Conservation (phyloP, 2,113 vertebrate species). For the Cyphomyrus discorhynchus region DNA sequence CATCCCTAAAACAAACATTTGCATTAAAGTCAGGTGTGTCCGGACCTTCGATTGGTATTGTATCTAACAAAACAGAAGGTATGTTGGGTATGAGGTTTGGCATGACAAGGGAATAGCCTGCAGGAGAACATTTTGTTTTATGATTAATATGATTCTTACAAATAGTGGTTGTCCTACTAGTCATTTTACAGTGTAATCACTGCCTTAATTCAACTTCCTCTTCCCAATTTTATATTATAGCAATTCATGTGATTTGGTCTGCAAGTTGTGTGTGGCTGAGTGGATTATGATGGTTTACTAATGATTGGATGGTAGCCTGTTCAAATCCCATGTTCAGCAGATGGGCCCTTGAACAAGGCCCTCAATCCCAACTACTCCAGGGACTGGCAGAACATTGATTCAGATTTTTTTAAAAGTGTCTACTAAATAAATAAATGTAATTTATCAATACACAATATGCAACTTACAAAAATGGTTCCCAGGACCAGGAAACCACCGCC, state of each 20-base stretch:
- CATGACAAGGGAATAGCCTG: not conserved
- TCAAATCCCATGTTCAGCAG: not conserved
- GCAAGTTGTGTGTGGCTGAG: not conserved
- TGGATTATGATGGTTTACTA: not conserved
- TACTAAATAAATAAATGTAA: not conserved
- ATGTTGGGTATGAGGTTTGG: not conserved
- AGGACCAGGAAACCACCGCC: constrained; percentile 94
- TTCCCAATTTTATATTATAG: not conserved
- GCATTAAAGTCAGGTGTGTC: not conserved
- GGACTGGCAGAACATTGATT: not conserved
- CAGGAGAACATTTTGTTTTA: not conserved
- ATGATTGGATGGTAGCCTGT: not conserved
- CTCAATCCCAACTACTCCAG: not conserved
- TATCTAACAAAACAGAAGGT: not conserved
- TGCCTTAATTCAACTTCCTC: not conserved
- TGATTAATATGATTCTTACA: not conserved
- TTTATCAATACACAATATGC: not conserved
- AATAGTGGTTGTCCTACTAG: not conserved
- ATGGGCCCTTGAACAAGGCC: not conserved
- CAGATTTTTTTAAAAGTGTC: not conserved
- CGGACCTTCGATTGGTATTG: not conserved
- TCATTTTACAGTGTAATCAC: not conserved
- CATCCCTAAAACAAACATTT: not conserved
- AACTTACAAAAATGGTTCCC: constrained; percentile 97
- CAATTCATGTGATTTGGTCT: not conserved